A percentile compares a stretch with the other conserved stretches of the same genome.
Conservation (phyloP, 2,888 invertebrate species). For the Galerucella nymphaeae region DNA sequence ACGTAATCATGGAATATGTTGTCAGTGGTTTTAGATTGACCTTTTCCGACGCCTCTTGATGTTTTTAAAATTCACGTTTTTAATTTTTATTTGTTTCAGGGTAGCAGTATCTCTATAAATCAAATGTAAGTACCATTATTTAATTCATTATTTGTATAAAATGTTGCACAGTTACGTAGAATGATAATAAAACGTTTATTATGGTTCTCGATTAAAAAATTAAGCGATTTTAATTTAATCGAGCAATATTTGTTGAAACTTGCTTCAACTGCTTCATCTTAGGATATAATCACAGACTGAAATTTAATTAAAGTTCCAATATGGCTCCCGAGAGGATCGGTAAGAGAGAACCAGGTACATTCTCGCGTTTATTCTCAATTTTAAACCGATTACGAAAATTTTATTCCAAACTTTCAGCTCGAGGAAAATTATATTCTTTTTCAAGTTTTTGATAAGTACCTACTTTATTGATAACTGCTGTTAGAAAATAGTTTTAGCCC, state of each 20-base stretch:
- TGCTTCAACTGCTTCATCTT: constrained; percentile 60
- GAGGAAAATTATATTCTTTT: constrained; percentile 29
- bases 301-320: constrained; percentile 64
- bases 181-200: no score
- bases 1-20: no score
- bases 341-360: constrained; percentile 23
- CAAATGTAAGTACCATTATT: no score
- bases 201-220: constrained; percentile 54
- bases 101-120: no score
- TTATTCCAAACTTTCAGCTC: constrained; percentile 54
- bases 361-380: constrained; percentile 56
- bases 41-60: no score
- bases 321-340: constrained; percentile 55
- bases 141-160: no score
- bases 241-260: constrained; percentile 62
- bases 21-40: no score
- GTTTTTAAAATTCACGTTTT: no score
- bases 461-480: constrained; percentile 9
- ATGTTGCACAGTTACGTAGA: no score
- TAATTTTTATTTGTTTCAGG: no score
- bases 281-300: constrained; percentile 63
- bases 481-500: constrained; percentile 2
- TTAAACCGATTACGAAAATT: constrained; percentile 65
- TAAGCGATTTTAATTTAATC: constrained; percentile 62
- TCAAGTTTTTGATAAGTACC: constrained; percentile 25